These are phyloP conservation scores for Lucifuga dentata DNA, from an alignment of 2,113 vertebrate species.

Conservation along the genomic window DNA sequence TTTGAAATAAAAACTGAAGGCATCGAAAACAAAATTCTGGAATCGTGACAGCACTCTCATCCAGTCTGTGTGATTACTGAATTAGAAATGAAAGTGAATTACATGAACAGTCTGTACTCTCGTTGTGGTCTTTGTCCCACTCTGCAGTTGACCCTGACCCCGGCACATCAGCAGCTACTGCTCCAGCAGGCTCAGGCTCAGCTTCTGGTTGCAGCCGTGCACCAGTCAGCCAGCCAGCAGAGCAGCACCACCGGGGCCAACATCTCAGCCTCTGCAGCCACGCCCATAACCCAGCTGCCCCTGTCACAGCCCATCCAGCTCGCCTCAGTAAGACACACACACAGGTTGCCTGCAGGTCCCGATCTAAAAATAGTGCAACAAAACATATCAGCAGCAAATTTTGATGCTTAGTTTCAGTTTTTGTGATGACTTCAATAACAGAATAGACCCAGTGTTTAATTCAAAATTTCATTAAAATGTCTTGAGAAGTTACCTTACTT, in stretches of 20 bases:
- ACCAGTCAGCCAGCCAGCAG: constrained; percentile 97
- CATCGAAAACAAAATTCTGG: constrained; percentile 28
- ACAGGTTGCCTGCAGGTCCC: not conserved
- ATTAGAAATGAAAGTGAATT: not conserved
- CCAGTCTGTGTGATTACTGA: not conserved
- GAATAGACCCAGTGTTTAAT: no score
- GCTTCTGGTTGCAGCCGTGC: constrained; percentile 96
- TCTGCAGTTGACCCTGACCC: constrained; percentile 92
- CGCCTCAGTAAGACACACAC: constrained; percentile 84
- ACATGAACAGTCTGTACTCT: not conserved
- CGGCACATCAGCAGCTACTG: constrained; percentile 96
- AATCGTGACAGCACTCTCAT: constrained; percentile 36
- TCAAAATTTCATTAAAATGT: no score
- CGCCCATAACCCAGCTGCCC: constrained; percentile 97
- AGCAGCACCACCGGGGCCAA: constrained; percentile 94
- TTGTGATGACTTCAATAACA: no score
- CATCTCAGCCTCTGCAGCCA: constrained; percentile 98
- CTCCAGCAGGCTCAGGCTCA: constrained; percentile 98
- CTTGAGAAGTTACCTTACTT: no score
- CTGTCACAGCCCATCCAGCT: constrained; percentile 98
- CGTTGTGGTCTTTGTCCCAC: not conserved
- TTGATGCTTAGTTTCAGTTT: no score
- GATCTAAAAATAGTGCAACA: not conserved
- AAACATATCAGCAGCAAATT: no score
- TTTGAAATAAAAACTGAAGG: not conserved